Conservation (phyloP, 1,140 invertebrate species). For the Cotesia typhae region DNA sequence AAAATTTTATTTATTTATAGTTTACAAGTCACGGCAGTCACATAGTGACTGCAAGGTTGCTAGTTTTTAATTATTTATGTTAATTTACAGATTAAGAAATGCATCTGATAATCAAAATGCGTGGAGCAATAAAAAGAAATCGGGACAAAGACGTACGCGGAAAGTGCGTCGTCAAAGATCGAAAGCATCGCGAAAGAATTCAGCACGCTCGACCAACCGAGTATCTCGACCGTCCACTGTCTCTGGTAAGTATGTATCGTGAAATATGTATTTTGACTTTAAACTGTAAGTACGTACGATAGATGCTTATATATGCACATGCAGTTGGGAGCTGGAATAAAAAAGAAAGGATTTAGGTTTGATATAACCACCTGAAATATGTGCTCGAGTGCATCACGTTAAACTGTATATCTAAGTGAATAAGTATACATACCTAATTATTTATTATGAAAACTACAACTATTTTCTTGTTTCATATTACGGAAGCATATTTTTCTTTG, state of each 20-base stretch:
- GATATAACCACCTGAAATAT: too few species aligned
- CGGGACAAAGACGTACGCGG: conserved; percentile 30
- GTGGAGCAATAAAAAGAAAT: conserved; percentile 31
- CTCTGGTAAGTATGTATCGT: conserved; percentile 23
- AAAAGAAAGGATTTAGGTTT: too few species aligned
- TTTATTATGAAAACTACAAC: conserved; percentile 6
- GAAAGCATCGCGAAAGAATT: conserved; percentile 38
- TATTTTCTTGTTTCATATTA: conserved; percentile 12
- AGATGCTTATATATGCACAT: not conserved
- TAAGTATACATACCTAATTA: not conserved
- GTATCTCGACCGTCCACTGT: conserved; percentile 21
- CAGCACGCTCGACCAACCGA: conserved; percentile 24
- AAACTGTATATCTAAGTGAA: too few species aligned
- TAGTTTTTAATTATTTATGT: not conserved
- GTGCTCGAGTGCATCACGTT: too few species aligned
- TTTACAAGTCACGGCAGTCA: too few species aligned
- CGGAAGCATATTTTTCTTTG: conserved; percentile 21
- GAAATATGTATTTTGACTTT: not conserved
- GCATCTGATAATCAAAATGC: conserved; percentile 10
- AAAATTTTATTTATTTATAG: too few species aligned
- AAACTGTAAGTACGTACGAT: not conserved
- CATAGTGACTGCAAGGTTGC: too few species aligned
- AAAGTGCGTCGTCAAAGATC: conserved; percentile 37
- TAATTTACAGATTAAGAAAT: conserved; percentile 12
- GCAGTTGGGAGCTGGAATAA: not conserved